Evolutionary conservation across 1,140 invertebrate species (phyloP).

Genomic region (Trichoplusia ni): DNA sequence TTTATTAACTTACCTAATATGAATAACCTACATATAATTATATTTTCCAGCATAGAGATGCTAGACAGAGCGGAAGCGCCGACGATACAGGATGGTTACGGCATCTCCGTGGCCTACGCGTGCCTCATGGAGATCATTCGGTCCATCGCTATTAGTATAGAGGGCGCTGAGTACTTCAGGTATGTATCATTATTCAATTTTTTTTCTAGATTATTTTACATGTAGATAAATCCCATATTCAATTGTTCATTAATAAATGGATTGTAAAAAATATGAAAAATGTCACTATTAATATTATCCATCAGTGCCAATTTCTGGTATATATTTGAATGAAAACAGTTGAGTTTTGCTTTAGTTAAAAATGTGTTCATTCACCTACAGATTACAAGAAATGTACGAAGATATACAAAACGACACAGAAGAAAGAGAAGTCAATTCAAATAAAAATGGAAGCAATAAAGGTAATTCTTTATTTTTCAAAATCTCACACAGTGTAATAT

Average conservation of each 20-base stretch:
- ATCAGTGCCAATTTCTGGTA: too few species aligned
- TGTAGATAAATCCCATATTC: too few species aligned
- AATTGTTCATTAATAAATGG: too few species aligned
- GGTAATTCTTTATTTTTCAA: neutral
- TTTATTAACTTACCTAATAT: too few species aligned
- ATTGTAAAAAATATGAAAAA: too few species aligned
- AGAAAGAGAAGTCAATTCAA: constrained; percentile 67
- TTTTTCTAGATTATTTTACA: too few species aligned
- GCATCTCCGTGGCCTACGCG: constrained; percentile 96
- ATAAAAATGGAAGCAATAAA: constrained; percentile 46
- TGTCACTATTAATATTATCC: too few species aligned
- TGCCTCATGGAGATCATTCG: constrained; percentile 94
- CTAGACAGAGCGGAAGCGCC: constrained; percentile 97
- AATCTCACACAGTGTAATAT: too few species aligned
- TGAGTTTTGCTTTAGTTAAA: neutral
- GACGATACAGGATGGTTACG: constrained; percentile 95
- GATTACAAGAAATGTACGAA: constrained; percentile 69
- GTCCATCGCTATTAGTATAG: constrained; percentile 87
- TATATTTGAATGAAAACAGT: neutral
- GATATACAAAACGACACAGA: constrained; percentile 63
- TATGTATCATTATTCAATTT: constrained; percentile 32
- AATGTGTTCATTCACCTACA: constrained; percentile 36
- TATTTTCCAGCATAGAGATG: constrained; percentile 92
- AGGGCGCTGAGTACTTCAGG: constrained; percentile 82
- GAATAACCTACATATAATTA: too few species aligned